These are phyloP conservation scores for Mus minutoides DNA, from an alignment of 2,797 vertebrate species.

Conservation along the genomic window DNA sequence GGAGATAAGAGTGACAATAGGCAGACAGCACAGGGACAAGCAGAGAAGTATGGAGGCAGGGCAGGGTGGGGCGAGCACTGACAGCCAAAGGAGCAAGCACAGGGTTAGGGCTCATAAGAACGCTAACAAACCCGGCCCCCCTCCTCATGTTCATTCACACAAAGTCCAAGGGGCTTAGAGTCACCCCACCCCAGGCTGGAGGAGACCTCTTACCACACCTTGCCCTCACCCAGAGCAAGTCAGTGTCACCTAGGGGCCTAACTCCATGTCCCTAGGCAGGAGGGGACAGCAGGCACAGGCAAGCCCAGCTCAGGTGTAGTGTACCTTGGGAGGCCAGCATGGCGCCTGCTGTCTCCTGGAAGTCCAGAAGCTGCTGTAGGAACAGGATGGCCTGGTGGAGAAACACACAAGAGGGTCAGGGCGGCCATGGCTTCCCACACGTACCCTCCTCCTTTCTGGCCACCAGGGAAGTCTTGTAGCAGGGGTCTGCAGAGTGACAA, in stretches of 20 bases:
- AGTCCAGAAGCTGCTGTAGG: conserved; percentile 97
- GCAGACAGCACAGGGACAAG: not conserved
- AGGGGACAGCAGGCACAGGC: not conserved
- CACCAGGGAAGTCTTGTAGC: not conserved
- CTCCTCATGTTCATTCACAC: not conserved
- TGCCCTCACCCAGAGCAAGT: not conserved
- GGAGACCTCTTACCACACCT: not conserved
- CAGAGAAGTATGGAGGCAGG: not conserved
- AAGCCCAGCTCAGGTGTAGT: not conserved
- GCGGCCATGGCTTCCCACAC: not conserved
- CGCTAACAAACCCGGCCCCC: not conserved
- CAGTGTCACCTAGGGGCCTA: not conserved
- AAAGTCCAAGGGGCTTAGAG: not conserved
- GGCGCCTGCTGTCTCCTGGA: conserved; percentile 97
- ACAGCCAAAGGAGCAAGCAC: not conserved
- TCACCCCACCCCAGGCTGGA: too few species aligned
- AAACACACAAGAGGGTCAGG: not conserved
- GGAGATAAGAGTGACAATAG: not conserved
- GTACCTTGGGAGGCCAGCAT: conserved; percentile 99
- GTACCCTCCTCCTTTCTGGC: too few species aligned
- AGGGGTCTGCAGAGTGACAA: not conserved
- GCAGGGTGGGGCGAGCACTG: not conserved
- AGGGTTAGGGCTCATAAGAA: not conserved
- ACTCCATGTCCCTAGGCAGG: not conserved
- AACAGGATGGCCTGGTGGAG: conserved; percentile 95